Base-by-base conservation (phyloP, 2,888 invertebrate genomes). In the Luperina testacea region DNA sequence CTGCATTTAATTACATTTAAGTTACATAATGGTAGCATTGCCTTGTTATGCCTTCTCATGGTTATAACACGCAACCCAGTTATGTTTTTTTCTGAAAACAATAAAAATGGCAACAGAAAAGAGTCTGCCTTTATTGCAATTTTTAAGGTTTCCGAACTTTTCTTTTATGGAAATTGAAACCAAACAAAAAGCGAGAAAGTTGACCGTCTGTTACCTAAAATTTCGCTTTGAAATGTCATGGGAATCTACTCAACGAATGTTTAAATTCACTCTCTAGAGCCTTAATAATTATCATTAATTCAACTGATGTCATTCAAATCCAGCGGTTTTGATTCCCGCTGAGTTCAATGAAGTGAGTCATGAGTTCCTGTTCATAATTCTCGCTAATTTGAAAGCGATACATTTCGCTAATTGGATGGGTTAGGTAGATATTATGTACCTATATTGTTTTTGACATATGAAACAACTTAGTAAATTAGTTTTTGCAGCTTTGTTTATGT, bases 401-500 rank as follows among this genome's bases (percentile, higher is more conserved):
- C 81, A 77, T 84, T 80, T 81, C 63, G 59, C 73, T 87, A 87
- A 87, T 83, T 85, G 72, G 75, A 57, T 75, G 77, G 75, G 75
- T 77, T 75, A 65, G 76, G 61, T 65, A 70, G 48, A 17, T 64
- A 42, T 75, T 64, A 72, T 64, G 67, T 45, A 68, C 1, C 0
- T 72, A 51, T 63, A 71, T 76, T 83, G 72, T 83, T 67, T 70
- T 75, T 73, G 71, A 27, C 51, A 67, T 57, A 53, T 64, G 17
- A 75, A 48, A 68, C 63, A 71, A 76, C 75, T 83, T 71, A 72
- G 48, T 67, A 67, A 63, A 83, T 83, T 79, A 80, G 80, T 80
- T 80, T 75, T 57, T n/a, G 42, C 42, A 32, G 75, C 48, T 80
- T 74, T 65, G n/a, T 75, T 72, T 75, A 67, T 51, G 61, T 68